These are phyloP conservation scores for Hexactinellida sp. DNA, from an alignment of 37 sponge, comb jelly and placozoan species.

Conservation along the genomic window DNA sequence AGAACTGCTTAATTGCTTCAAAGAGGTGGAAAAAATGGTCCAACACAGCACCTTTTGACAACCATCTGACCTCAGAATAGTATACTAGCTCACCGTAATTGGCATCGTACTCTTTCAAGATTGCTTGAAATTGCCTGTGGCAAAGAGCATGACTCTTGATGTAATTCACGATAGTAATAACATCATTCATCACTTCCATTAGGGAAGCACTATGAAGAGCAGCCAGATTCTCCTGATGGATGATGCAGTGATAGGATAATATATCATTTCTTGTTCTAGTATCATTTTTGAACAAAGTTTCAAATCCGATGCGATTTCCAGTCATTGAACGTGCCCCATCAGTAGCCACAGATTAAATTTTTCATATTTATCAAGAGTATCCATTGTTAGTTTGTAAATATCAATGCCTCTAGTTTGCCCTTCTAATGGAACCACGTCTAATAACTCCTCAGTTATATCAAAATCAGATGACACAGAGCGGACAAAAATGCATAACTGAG, in stretches of 20 bases:
- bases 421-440: background rate
- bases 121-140: background rate
- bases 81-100: background rate
- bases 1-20: background rate
- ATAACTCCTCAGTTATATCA: background rate
- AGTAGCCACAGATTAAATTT: background rate
- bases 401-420: background rate
- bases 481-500: background rate
- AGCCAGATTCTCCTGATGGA: background rate
- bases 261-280: background rate
- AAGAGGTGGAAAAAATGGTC: background rate
- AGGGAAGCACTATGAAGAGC: background rate
- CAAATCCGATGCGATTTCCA: background rate
- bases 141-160: background rate
- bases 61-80: background rate
- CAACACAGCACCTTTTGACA: background rate
- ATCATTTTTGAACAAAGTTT: background rate
- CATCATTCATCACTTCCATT: background rate
- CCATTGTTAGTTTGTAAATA: background rate
- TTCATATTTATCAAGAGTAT: background rate
- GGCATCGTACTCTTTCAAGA: background rate
- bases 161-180: background rate
- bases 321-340: background rate
- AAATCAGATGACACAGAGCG: background rate
- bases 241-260: background rate